Evolutionary conservation across 2,888 invertebrate genomes (phyloP), one percentile per base, ranked within the genome.

Genomic region (Hyalella azteca): DNA sequence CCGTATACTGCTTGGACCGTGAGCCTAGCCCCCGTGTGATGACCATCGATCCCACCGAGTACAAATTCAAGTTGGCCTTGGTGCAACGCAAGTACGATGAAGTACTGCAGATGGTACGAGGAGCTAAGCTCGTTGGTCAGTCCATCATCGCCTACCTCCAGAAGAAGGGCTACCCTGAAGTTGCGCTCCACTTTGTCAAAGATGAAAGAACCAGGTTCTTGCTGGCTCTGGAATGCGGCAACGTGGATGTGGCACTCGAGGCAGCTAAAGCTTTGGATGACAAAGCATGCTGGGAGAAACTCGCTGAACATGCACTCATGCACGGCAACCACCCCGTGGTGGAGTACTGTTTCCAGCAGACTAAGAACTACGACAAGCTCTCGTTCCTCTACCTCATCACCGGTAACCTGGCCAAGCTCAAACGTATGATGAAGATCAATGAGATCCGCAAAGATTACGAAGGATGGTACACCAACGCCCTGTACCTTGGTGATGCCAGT

Each of bases 271-370:
- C 94, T 0, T 88, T 99, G 45, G 98, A 99, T 88, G 96, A 98
- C 87, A 95, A 96, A 84, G 90, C 91, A 9, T 97, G 98, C 86
- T 99, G 99, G 99, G 96, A 98, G 88, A 93, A 94, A 85, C 90
- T 99, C 81, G 98, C 97, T 0, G 93, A 97, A 86, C 95, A 97
- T 0, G 98, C 99, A 0, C 89, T 98, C 32, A 89, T 95, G 85
- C 97, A 97, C 87, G 98, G 95, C n/a, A 95, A 95, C 87, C 94
- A 95, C 87, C 95, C 95, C 90, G 94, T 94, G 76, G 98, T 99
- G 0, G 99, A 99, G 89, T 98, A 99, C 97, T 97, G 98, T 87
- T 99, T 99, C 89, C 98, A 99, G 88, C 92, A 98, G 84, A 99
- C 98, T 0, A 99, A 99, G 90, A 98, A 98, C 90, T 99, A 99